A percentile compares a stretch with the other conserved stretches of the same genome.
These are phyloP conservation scores for Ptilonorhynchus violaceus DNA, from an alignment of 2,113 vertebrate species.

Conservation along the genomic window DNA sequence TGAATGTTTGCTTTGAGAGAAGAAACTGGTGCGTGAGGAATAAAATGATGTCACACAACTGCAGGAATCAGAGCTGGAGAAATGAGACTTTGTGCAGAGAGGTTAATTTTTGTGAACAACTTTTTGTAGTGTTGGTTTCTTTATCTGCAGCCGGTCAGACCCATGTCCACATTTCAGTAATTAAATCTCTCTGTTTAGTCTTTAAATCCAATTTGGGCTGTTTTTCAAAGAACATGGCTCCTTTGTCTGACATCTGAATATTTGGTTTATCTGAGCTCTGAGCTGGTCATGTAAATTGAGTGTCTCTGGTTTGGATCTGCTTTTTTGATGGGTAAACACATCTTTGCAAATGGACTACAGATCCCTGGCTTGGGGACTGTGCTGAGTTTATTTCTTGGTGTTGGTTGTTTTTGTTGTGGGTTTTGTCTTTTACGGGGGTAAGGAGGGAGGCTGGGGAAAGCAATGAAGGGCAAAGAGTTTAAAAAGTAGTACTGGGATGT, in stretches of 20 bases:
- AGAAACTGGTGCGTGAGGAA: not conserved
- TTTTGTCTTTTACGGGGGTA: not conserved
- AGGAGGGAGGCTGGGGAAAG: not conserved
- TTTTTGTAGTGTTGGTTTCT: not conserved
- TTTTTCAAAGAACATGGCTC: not conserved
- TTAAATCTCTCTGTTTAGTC: not conserved
- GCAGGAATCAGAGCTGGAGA: not conserved
- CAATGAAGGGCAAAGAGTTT: not conserved
- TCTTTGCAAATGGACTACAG: not conserved
- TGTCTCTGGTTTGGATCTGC: conserved; percentile 1
- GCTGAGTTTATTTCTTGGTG: not conserved
- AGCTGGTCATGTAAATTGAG: not conserved
- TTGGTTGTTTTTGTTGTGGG: not conserved
- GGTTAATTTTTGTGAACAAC: not conserved
- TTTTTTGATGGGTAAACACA: not conserved
- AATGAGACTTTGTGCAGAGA: not conserved
- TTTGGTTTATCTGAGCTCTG: not conserved
- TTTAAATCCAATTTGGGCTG: not conserved
- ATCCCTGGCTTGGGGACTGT: not conserved
- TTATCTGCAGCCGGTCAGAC: not conserved
- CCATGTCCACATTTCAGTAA: not conserved
- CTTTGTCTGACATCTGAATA: not conserved
- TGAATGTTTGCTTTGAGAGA: not conserved
- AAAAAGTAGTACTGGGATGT: not conserved
- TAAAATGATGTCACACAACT: not conserved